Evolutionary conservation across 2,888 invertebrate species (phyloP).

Genomic region (Cosmia pyralina): DNA sequence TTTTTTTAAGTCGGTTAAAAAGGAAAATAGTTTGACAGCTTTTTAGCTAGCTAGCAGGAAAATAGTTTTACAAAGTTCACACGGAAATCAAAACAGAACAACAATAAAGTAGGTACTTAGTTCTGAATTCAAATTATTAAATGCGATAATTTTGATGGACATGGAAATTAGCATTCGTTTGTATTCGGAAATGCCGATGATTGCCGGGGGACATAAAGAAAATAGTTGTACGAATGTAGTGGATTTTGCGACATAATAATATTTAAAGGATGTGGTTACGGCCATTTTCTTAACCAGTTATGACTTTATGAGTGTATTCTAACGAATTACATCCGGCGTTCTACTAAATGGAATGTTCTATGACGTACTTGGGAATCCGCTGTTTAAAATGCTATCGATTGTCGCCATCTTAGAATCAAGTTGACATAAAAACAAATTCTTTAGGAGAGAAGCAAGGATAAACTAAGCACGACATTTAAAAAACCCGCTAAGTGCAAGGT

Average conservation of each 20-base stretch:
- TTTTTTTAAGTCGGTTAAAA: too few species aligned
- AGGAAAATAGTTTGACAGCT: too few species aligned
- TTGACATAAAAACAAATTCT: background rate
- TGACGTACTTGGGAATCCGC: conserved; percentile 39
- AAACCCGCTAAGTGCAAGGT: background rate
- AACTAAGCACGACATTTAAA: background rate
- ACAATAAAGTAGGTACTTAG: too few species aligned
- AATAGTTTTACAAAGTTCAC: too few species aligned
- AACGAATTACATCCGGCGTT: conserved; percentile 26
- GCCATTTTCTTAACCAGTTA: background rate
- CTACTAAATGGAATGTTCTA: background rate
- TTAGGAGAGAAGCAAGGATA: background rate
- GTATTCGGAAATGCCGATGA: too few species aligned
- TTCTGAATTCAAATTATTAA: too few species aligned
- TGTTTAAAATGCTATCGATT: background rate
- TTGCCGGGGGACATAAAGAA: too few species aligned
- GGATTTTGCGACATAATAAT: conserved; percentile 11
- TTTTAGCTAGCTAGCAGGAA: too few species aligned
- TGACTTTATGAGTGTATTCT: background rate
- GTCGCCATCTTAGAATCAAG: background rate
- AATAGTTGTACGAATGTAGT: too few species aligned
- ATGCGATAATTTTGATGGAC: too few species aligned
- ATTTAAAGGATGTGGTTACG: conserved; percentile 31
- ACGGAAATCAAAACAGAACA: too few species aligned
- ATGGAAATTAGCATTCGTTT: too few species aligned